Percentiles rank a stretch among this genome's conserved stretches.
Evolutionary conservation across 2,888 invertebrate genomes (phyloP).

Genomic region (Xestia xanthographa): DNA sequence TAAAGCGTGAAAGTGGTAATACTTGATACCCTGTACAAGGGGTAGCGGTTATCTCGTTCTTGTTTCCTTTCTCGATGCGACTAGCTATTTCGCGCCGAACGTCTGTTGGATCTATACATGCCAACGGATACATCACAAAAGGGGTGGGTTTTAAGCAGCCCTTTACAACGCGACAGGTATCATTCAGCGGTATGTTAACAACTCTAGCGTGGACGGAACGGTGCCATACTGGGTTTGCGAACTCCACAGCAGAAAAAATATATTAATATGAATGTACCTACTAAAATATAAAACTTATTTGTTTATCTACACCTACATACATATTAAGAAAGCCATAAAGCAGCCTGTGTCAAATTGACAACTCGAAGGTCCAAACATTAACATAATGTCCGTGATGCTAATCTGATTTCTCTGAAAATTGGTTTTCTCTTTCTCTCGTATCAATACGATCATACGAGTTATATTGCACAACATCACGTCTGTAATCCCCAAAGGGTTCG

Average conservation of each 20-base stretch:
- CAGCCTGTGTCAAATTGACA: background rate
- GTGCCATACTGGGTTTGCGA: background rate
- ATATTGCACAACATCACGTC: background rate
- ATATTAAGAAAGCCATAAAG: background rate
- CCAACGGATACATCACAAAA: background rate
- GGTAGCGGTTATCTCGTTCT: background rate
- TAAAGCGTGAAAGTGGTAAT: background rate
- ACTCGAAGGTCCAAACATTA: slow-evolving; percentile 8
- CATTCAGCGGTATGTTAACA: no score
- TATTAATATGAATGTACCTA: background rate
- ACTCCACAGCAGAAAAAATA: background rate
- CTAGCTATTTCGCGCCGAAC: background rate
- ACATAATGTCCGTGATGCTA: slow-evolving; percentile 6
- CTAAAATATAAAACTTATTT: background rate
- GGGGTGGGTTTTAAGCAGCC: no score
- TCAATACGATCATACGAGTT: slow-evolving; percentile 1
- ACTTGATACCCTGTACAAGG: background rate
- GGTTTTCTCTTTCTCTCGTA: background rate
- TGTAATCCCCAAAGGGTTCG: background rate
- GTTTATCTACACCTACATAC: background rate
- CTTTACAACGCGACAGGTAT: no score
- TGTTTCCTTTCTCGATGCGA: background rate
- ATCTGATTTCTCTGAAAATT: slow-evolving; percentile 8
- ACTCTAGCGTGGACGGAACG: no score
- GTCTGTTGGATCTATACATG: background rate